A percentile compares a stretch with the other conserved stretches of the same genome.
Evolutionary conservation across 2,888 invertebrate species (phyloP).

Genomic region (Caenorhabditis sp.): DNA sequence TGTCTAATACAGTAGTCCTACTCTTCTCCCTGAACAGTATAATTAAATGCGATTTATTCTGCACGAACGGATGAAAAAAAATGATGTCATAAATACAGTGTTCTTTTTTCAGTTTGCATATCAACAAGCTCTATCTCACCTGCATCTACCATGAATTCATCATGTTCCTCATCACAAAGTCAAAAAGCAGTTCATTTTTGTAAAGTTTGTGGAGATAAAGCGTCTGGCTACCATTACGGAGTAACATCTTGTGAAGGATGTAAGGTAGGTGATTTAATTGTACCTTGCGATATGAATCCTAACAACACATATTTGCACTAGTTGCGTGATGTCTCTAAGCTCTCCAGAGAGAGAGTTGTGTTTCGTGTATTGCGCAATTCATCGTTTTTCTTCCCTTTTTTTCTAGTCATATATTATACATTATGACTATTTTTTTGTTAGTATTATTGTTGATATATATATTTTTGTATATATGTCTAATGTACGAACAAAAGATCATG

Average conservation of each 20-base stretch:
- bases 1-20: neutral
- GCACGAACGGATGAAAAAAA: neutral
- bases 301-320: neutral
- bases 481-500: neutral
- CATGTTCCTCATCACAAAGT: constrained; percentile 7
- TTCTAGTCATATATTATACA: neutral
- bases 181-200: constrained; percentile 20
- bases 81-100: constrained; percentile 8
- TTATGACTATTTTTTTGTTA: neutral
- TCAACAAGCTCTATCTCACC: constrained; percentile 25
- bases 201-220: constrained; percentile 94
- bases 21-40: neutral
- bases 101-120: constrained; percentile 15
- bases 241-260: constrained; percentile 97
- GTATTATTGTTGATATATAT: neutral
- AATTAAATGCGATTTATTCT: constrained; percentile 4
- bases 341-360: neutral
- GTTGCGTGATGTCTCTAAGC: constrained; percentile 6
- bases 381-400: neutral
- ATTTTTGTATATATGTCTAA: neutral
- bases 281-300: neutral
- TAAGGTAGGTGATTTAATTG: constrained; percentile 78
- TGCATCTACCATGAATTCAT: constrained; percentile 5
- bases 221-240: constrained; percentile 95
- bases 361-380: neutral